Base-by-base conservation (phyloP, 1,140 invertebrate genomes). In the Drosophila tani region DNA sequence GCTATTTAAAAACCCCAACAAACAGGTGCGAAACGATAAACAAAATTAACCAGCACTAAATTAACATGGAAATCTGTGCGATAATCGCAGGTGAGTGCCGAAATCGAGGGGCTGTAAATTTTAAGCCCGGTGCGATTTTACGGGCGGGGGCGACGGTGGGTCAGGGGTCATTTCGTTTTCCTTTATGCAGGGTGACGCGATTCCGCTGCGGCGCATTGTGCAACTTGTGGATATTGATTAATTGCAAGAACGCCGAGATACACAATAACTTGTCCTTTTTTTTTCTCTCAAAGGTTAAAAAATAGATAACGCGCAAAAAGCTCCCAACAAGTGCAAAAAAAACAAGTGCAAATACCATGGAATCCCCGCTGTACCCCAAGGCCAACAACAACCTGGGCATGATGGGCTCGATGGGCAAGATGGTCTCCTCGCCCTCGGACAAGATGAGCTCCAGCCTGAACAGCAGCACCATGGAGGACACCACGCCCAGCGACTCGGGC, bases 401-500 rank as follows among this genome's bases (percentile, higher is more conserved):
- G 24, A 24, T 55, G 19, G 53, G 35, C 35, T 40, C 53, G 4
- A n/a, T n/a, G n/a, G 19, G 32, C 12, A 55, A 55, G 32, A 8
- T 40, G 14, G 9, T 40, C 38, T 56, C 53, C 38, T 56, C 53
- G 14, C 53, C 77, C n/a, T 55, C 38, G 14, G 84, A 91, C 65
- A 92, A 92, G 63, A 92, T 92, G 91, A 87, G 69, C 41, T 84
- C 77, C 21, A 92, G 91, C 62, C 67, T 92, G 35, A 92, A 92
- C 64, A 92, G 88, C 60, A 93, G 92, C 77, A 85, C 81, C 4
- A 40, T 93, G 69, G 92, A 93, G 29, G 92, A 93, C 46, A 91
- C 91, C 14, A 93, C 92, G 21, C 92, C 92, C 47, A 93, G 91
- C 49, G 94, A 94, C 91, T 94, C 94, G 9, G 94, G 94, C 1